These are phyloP conservation scores for Tiliqua scincoides DNA, from an alignment of 2,113 vertebrate genomes.

Conservation along the genomic window DNA sequence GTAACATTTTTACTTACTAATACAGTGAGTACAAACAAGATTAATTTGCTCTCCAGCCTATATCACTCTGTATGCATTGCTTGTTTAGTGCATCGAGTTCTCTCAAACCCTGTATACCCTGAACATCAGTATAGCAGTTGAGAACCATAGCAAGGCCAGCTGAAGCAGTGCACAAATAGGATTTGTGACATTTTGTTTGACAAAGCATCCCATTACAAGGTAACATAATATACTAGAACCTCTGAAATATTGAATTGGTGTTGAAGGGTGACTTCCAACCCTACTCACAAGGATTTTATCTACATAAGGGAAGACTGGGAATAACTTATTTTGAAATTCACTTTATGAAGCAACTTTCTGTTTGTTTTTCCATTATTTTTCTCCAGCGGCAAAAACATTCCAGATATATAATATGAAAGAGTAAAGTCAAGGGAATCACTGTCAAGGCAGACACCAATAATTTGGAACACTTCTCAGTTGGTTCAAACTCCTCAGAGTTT, in stretches of 20 bases:
- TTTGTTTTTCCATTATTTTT: not conserved
- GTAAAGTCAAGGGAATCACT: not conserved
- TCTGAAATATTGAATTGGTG: not conserved
- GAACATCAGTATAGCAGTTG: no score
- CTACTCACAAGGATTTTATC: not conserved
- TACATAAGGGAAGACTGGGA: not conserved
- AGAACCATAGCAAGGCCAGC: not conserved
- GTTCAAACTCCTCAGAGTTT: not conserved
- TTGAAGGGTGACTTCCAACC: not conserved
- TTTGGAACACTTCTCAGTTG: not conserved
- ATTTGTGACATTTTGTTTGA: not conserved
- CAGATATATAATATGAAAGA: constrained; percentile 33
- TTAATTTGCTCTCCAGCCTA: no score
- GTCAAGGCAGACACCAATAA: not conserved
- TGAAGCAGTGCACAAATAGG: not conserved
- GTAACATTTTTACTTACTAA: not conserved
- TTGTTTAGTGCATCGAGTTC: not conserved
- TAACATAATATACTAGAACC: not conserved
- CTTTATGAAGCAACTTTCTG: not conserved
- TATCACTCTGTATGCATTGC: not conserved
- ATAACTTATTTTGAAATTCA: not conserved
- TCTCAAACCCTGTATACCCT: not conserved
- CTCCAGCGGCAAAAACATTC: not conserved
- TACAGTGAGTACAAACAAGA: not conserved
- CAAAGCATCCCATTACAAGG: not conserved